Percentiles rank a stretch among this genome's conserved stretches.
phyloP scores from a whole-genome alignment of 2,113 vertebrate genomes.

The Xenus cinereus region DNA sequence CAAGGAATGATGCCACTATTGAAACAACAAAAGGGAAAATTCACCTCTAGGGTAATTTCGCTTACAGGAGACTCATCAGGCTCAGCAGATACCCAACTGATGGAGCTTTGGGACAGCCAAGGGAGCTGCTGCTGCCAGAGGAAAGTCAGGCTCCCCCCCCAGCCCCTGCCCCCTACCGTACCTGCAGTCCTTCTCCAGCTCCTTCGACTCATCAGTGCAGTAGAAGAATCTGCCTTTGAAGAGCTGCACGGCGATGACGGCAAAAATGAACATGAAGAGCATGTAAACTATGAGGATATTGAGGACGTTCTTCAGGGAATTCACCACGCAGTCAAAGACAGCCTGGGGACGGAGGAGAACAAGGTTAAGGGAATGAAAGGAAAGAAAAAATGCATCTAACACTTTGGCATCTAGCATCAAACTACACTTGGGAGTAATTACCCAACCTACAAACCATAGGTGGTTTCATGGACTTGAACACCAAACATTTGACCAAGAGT shows the following conservation, averaged over 20 bases:
- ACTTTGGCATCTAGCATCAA: too few species aligned
- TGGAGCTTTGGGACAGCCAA: background rate
- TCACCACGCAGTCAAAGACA: slow-evolving; percentile 97
- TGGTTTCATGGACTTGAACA: background rate
- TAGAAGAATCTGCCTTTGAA: slow-evolving; percentile 98
- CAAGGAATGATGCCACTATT: background rate
- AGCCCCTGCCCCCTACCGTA: slow-evolving; percentile 24
- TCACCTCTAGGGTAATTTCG: background rate
- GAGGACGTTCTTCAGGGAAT: slow-evolving; percentile 95
- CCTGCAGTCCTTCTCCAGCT: slow-evolving; percentile 95
- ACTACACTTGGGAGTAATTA: background rate
- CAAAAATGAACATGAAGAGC: slow-evolving; percentile 99
- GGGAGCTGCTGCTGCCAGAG: background rate
- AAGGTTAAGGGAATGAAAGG: background rate
- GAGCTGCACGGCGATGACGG: slow-evolving; percentile 95
- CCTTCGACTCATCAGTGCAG: slow-evolving; percentile 95
- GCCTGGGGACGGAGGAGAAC: slow-evolving; percentile 73
- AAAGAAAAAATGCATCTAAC: background rate
- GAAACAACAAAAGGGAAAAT: background rate
- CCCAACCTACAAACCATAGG: background rate
- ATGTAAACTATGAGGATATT: slow-evolving; percentile 97
- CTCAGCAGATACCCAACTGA: background rate
- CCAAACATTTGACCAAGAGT: background rate
- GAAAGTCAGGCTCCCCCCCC: rapidly evolving
- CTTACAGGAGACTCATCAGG: background rate